These are phyloP conservation scores for Ectemnius cavifrons DNA, from an alignment of 2,888 invertebrate genomes.

Conservation along the genomic window DNA sequence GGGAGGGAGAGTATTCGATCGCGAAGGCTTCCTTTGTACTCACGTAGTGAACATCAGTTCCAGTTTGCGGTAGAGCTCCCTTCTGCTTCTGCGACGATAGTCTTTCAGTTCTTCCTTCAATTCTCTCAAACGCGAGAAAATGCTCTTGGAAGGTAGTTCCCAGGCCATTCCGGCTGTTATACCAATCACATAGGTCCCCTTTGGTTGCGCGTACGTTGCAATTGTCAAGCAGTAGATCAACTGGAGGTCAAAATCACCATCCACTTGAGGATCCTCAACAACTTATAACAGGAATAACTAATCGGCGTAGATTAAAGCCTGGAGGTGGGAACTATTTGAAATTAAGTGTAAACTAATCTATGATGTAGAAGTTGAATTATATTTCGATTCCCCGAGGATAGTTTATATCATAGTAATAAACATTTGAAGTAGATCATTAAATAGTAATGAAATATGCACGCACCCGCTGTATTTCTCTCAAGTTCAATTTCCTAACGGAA, in stretches of 20 bases:
- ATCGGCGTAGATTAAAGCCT: too few species aligned
- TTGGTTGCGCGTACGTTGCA: conserved; percentile 79
- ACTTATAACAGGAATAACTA: too few species aligned
- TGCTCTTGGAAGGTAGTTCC: conserved; percentile 83
- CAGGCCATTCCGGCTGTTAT: conserved; percentile 88
- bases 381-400: too few species aligned
- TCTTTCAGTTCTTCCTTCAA: conserved; percentile 79
- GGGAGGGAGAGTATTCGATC: too few species aligned
- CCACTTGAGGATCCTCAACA: too few species aligned
- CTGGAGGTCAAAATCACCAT: conserved; percentile 48
- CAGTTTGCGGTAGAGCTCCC: conserved; percentile 82
- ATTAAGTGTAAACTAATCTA: too few species aligned
- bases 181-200: conserved; percentile 83
- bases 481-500: conserved; percentile 9
- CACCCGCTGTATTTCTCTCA: not conserved
- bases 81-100: conserved; percentile 81
- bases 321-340: too few species aligned
- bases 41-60: conserved; percentile 83
- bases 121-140: conserved; percentile 74
- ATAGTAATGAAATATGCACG: too few species aligned
- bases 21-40: conserved; percentile 70
- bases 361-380: too few species aligned
- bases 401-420: too few species aligned
- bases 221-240: conserved; percentile 83
- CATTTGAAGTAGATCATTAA: too few species aligned